Evolutionary conservation across 2,888 invertebrate genomes (phyloP).

Genomic region (Saturnia japonica): DNA sequence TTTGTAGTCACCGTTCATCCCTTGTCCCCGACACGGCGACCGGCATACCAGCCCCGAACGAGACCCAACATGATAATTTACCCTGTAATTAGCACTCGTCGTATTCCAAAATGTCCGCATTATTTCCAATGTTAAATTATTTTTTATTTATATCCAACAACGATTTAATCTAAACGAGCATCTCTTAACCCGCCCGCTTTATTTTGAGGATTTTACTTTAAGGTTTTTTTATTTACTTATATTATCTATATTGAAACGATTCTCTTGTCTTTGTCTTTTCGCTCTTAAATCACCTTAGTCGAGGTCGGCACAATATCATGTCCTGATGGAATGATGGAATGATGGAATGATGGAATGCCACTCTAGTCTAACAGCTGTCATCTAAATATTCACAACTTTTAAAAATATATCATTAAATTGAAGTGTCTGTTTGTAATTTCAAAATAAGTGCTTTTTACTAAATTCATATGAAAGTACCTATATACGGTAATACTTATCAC

Average conservation of each 20-base stretch:
- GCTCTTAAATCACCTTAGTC: too few species aligned
- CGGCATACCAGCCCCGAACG: slow-evolving; percentile 31
- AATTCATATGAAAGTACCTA: too few species aligned
- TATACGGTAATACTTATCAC: too few species aligned
- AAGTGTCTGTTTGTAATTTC: too few species aligned
- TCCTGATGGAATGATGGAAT: too few species aligned
- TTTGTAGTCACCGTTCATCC: slow-evolving; percentile 12
- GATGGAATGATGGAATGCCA: too few species aligned
- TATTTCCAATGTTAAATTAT: slow-evolving; percentile 61
- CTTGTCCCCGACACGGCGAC: slow-evolving; percentile 27
- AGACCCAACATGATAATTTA: slow-evolving; percentile 69
- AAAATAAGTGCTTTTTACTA: too few species aligned
- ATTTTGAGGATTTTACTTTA: slow-evolving; percentile 30
- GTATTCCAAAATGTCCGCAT: slow-evolving; percentile 69
- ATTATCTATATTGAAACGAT: background rate
- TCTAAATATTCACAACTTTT: too few species aligned
- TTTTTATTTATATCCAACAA: slow-evolving; percentile 61
- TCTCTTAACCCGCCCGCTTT: slow-evolving; percentile 39
- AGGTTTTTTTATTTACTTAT: background rate
- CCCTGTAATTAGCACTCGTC: slow-evolving; percentile 75
- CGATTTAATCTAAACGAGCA: slow-evolving; percentile 56
- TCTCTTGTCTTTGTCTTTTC: too few species aligned
- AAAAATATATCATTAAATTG: too few species aligned
- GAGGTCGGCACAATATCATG: too few species aligned
- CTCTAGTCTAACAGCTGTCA: too few species aligned